These are phyloP conservation scores for Ctenosaura bakeri DNA, from an alignment of 2,797 vertebrate genomes.

Conservation along the genomic window DNA sequence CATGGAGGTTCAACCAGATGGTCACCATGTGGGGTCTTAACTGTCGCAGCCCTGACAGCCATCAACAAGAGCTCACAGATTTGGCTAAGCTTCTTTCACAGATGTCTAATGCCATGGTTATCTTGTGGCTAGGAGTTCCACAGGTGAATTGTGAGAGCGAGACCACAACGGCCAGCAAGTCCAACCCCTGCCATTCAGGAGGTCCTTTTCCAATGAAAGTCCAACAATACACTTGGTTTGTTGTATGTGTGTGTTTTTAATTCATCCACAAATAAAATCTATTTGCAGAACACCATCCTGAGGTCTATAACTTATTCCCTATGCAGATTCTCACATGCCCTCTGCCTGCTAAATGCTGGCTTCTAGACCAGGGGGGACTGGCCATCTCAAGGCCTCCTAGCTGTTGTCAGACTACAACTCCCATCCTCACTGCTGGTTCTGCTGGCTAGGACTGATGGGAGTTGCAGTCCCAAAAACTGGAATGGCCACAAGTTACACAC, in stretches of 20 bases:
- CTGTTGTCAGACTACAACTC: background rate
- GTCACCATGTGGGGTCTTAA: too few species aligned
- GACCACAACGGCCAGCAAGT: too few species aligned
- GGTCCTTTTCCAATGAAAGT: background rate
- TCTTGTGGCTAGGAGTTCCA: too few species aligned
- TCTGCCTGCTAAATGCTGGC: too few species aligned
- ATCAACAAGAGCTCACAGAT: background rate
- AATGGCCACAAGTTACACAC: background rate
- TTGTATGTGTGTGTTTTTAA: background rate
- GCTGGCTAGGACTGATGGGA: background rate
- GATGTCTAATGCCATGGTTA: background rate
- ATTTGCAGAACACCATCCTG: background rate
- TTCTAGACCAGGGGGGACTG: background rate
- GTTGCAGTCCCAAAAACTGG: background rate
- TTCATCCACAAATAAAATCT: background rate
- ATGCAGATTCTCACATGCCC: too few species aligned
- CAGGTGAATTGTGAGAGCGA: background rate
- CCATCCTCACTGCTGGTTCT: background rate
- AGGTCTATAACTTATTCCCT: conserved; percentile 24
- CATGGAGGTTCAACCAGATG: background rate
- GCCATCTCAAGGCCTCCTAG: background rate
- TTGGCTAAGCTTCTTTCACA: background rate
- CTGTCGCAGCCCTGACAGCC: too few species aligned
- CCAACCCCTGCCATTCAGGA: too few species aligned
- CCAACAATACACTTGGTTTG: background rate